Percentiles rank a stretch among this genome's conserved stretches.
Evolutionary conservation across 30 jellyfish, hydroid and myxozoan genomes (phyloP).

Genomic region (Hydractinia symbiolongicarpus): DNA sequence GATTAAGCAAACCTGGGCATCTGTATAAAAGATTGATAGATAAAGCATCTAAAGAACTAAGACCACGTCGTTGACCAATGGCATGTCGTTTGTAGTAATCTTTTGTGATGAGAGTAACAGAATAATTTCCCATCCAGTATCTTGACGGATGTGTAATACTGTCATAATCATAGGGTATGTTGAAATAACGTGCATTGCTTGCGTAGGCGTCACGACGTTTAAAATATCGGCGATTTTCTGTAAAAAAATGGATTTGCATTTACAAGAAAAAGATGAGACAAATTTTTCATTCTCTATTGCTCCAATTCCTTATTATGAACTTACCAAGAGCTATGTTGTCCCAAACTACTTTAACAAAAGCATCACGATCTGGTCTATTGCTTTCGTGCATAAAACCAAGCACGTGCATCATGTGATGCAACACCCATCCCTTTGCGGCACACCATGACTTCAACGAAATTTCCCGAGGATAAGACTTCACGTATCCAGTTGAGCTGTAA

Average conservation of each 20-base stretch:
- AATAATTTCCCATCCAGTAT: conserved; percentile 38
- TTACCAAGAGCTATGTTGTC: conserved; percentile 6
- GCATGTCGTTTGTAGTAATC: background rate
- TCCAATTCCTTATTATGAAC: too few species aligned
- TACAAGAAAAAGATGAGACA: background rate
- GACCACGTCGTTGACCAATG: background rate
- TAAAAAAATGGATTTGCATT: background rate
- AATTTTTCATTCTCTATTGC: too few species aligned
- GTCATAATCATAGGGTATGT: conserved; percentile 44
- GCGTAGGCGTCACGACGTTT: conserved; percentile 34
- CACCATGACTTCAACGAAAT: conserved; percentile 34
- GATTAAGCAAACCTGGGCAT: background rate
- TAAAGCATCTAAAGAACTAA: background rate
- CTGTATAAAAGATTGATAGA: background rate
- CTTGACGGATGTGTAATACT: conserved; percentile 45
- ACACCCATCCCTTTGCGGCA: conserved; percentile 31
- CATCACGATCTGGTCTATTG: background rate
- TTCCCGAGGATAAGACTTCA: conserved; percentile 25
- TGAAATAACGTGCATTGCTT: conserved; percentile 23
- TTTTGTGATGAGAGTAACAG: background rate
- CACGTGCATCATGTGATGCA: conserved; percentile 41
- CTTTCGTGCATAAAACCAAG: conserved; percentile 33
- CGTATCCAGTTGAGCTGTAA: conserved; percentile 41
- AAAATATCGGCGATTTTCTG: conserved; percentile 40
- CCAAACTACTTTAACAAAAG: conserved; percentile 6